Base-by-base conservation (phyloP, 1,140 invertebrate genomes). In the Diorhabda carinulata region DNA sequence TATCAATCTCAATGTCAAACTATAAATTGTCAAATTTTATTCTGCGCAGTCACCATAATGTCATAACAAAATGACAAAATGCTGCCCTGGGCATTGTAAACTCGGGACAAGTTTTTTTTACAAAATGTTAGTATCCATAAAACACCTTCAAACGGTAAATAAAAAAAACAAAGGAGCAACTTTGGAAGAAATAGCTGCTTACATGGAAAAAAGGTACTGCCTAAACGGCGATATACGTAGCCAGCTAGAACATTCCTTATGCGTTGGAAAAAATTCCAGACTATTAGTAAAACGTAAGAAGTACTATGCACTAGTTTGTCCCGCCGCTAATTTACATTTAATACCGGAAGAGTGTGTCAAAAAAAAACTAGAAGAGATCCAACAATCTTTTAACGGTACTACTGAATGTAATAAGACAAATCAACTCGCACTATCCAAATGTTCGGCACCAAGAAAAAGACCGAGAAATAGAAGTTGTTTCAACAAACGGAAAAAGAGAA, bases 251-350 rank as follows among this genome's bases (percentile, higher is more conserved):
- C 69, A 66, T 64, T 64, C 68, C 7, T 56, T 74, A 25, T 57
- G 60, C 57, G 43, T 59, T 3, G 73, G 70, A 10, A 43, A 70
- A 66, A 61, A 66, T 43, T 57, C 59, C 3, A 61, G 69, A 52
- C 70, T 68, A 41, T 59, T 74, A 2, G 10, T 59, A 9, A 66
- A 66, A 43, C 68, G 56, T 7, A 72, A 74, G 43, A 67, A 70
- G 41, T 9, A 59, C 7, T 74, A 74, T 65, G 64, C 61, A 56
- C 25, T 70, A 56, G 6, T 74, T n/a, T 67, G 64, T 59, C 73
- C 73, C 9, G 73, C 73, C 9, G 73, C 73, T 3, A 65, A 47
- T 60, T 9, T 74, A 41, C 73, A 74, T 41, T 62, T 72, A 7
- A 70, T 68, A 3, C 62, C 70, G 2, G 5, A 61, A 44, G 45